These are phyloP conservation scores for Heterodera carotae DNA, from an alignment of 1,140 invertebrate species.

Conservation along the genomic window DNA sequence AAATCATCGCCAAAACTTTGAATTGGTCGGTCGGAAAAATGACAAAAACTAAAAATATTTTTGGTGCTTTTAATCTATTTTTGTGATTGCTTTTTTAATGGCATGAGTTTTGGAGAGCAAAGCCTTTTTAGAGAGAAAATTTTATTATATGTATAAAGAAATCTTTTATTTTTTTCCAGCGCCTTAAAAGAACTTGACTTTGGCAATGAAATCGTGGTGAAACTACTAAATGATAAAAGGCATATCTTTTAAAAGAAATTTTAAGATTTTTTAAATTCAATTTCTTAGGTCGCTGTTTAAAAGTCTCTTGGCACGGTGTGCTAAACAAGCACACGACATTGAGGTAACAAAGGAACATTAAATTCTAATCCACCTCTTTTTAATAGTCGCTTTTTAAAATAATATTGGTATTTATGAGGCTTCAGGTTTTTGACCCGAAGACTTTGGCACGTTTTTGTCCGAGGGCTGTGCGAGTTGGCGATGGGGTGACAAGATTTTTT, in stretches of 20 bases:
- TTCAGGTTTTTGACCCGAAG: constrained; percentile 25
- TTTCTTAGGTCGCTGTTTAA: constrained; percentile 23
- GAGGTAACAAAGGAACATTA: neutral
- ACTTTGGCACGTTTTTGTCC: constrained; percentile 29
- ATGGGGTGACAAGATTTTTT: constrained; percentile 29
- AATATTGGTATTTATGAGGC: too few species aligned
- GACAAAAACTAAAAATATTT: neutral
- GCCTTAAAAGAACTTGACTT: constrained; percentile 21
- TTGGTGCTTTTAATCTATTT: neutral
- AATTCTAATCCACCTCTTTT: too few species aligned
- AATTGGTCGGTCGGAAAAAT: neutral
- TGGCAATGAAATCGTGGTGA: constrained; percentile 27
- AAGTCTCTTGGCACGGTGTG: constrained; percentile 27
- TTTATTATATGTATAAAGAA: neutral
- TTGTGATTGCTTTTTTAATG: too few species aligned
- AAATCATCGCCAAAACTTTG: neutral
- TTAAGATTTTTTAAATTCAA: neutral
- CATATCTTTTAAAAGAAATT: neutral
- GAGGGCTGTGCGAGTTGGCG: constrained; percentile 22
- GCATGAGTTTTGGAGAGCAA: too few species aligned
- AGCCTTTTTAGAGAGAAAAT: too few species aligned
- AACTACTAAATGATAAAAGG: constrained; percentile 30
- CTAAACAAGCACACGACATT: constrained; percentile 24
- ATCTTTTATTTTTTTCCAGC: neutral
- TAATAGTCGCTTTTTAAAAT: too few species aligned